Evolutionary conservation across 1,140 invertebrate species (phyloP).

Genomic region (Zaprionus davidi): DNA sequence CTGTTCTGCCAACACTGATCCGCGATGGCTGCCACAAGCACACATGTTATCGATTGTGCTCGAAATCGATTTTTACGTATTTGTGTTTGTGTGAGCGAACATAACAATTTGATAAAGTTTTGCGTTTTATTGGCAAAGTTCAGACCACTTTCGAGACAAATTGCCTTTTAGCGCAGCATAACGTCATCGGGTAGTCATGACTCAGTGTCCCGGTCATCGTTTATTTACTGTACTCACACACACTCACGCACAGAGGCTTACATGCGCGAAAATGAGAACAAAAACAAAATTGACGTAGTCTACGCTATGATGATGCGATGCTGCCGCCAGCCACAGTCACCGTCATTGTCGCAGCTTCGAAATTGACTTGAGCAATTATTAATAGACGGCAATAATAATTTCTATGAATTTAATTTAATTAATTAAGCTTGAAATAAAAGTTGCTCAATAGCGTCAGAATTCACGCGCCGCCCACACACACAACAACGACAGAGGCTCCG

Average conservation of each 20-base stretch:
- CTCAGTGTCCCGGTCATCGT: constrained; percentile 49
- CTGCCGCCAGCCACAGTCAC: neutral
- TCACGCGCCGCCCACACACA: constrained; percentile 37
- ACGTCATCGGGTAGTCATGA: constrained; percentile 51
- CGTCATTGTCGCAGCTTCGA: constrained; percentile 6
- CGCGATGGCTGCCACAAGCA: neutral
- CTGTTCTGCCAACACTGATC: no score
- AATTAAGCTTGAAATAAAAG: constrained; percentile 36
- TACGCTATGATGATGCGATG: constrained; percentile 34
- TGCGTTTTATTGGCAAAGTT: constrained; percentile 44
- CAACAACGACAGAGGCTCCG: constrained; percentile 6
- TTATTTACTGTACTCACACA: constrained; percentile 52
- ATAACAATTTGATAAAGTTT: constrained; percentile 37
- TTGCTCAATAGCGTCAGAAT: constrained; percentile 31
- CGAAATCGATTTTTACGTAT: constrained; percentile 25
- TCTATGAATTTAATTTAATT: constrained; percentile 34
- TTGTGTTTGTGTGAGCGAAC: constrained; percentile 1
- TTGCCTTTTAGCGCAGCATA: constrained; percentile 54
- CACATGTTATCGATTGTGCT: constrained; percentile 12
- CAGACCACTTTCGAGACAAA: constrained; percentile 46
- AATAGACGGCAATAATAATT: constrained; percentile 30
- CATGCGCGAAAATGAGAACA: constrained; percentile 34
- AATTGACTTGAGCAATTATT: constrained; percentile 30
- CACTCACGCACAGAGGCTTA: constrained; percentile 17
- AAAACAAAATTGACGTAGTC: constrained; percentile 47